Evolutionary conservation across 2,888 invertebrate genomes (phyloP), one percentile per base, ranked within the genome.

Genomic region (Selenia dentaria): DNA sequence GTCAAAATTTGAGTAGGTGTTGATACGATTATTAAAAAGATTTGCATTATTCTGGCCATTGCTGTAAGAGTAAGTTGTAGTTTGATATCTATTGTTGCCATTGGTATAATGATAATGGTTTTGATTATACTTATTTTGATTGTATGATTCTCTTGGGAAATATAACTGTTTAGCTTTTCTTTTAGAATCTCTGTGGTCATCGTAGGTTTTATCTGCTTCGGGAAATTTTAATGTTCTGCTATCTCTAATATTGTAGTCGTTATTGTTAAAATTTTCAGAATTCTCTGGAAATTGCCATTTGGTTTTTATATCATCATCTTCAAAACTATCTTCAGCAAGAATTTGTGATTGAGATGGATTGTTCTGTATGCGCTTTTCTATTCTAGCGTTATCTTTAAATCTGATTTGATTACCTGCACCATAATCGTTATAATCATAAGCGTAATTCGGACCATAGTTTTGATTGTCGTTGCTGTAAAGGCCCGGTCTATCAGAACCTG

Each of bases 311-410:
- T 56, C 53, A 20, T 61, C 38, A 31, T 54, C 52, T 29, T 52
- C 34, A 44, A 54, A 40, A 37, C 16, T 45, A 14, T 62, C 54
- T n/a, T 38, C 34, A 6, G 16, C 22, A 42, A 49, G 27, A 20
- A 62, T 51, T 2, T 59, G 56, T 38, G 58, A 54, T 1, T 59
- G 55, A 37, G 58, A 54, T 24, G 74, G 80, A 47, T 67, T 80
- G 47, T 81, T 84, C 64, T 86, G 80, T 51, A 87, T 84, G 6
- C 86, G 70, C 56, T 73, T 78, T 49, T 86, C 67, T 26, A 79
- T 77, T 54, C 55, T 54, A 13, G 59, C 60, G 18, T 58, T 39
- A 14, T 50, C 42, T 59, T 59, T 74, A 29, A 50, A 69, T 53
- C 42, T 55, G 26, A 59, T 53, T 29, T 54, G 49, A 36, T 64